Base-by-base conservation (phyloP, 2,888 invertebrate species). In the Formica aserva region DNA sequence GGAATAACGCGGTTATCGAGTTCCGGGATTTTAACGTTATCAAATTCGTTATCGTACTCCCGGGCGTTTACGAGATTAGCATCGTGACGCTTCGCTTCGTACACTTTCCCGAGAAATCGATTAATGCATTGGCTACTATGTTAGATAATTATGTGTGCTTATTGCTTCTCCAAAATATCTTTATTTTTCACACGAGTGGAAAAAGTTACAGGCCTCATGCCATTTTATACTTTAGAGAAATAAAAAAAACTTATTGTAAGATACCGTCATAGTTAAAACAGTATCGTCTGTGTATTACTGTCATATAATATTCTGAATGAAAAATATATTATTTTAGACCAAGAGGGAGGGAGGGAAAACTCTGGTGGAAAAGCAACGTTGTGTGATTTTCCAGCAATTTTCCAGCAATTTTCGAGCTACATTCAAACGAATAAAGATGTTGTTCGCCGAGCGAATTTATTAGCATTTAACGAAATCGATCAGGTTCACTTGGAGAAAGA, bases 1-100 rank as follows among this genome's bases (percentile, higher is more conserved):
- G 75, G 41, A 55, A 81, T 82, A 86, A 84, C 86, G 81, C 62
- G 66, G 86, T 85, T 85, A 85, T 72, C 72, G 57, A 77, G 77
- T 82, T 62, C 52, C 78, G 69, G 48, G 55, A 74, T 84, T 81
- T 81, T 80, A 80, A 80, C 78, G 60, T 80, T 60, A 71, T 80
- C 78, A 80, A 80, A 80, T 80, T 80, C 74, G 78, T 80, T 80
- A 71, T 80, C 78, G 45, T 57, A 11, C 78, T 71, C 78, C 13
- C 18, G 26, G 26, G 32, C 69, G 78, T 60, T 72, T 71, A 80
- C 72, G 45, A 80, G 74, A 45, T 80, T 80, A 80, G 60, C 41
- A 41, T 60, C 45, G 72, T 69, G 72, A 80, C 78, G 22, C 71
- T 69, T 71, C 35, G 60, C 45, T 60, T 32, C 26, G 66, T 66